phyloP scores from a whole-genome alignment of 2,888 invertebrate species.

The Lithophane semibrunnea region DNA sequence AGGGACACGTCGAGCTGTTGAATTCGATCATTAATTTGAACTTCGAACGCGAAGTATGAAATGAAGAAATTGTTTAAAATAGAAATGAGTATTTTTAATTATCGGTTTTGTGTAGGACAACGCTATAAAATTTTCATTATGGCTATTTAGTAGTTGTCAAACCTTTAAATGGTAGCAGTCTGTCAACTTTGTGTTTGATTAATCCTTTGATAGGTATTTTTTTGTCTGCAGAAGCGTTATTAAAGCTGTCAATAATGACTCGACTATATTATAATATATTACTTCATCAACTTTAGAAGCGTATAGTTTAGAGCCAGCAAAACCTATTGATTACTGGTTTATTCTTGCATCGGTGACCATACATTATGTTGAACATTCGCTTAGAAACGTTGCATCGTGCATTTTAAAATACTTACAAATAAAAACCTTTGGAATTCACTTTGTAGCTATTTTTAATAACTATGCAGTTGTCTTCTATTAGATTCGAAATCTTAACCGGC shows the following conservation, averaged over 20 bases:
- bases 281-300: slow-evolving; percentile 43
- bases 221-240: slow-evolving; percentile 4
- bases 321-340: slow-evolving; percentile 22
- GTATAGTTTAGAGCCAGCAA: slow-evolving; percentile 8
- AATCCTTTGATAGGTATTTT: slow-evolving; percentile 5
- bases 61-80: slow-evolving; percentile 47
- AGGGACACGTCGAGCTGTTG: slow-evolving; percentile 45
- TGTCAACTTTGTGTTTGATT: slow-evolving; percentile 37
- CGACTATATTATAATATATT: slow-evolving; percentile 20
- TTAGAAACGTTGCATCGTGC: neutral
- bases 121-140: slow-evolving; percentile 34
- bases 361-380: neutral
- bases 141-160: slow-evolving; percentile 8
- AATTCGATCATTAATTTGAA: slow-evolving; percentile 51
- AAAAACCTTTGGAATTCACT: too few species aligned
- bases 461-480: neutral
- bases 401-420: neutral
- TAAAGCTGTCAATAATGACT: slow-evolving; percentile 1
- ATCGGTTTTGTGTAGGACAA: slow-evolving; percentile 37
- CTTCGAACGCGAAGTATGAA: slow-evolving; percentile 19
- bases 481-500: neutral
- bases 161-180: slow-evolving; percentile 4
- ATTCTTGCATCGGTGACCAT: slow-evolving; percentile 7
- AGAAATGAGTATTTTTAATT: slow-evolving; percentile 56
- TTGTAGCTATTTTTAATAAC: neutral